Base-by-base conservation (phyloP, 1,140 invertebrate species). In the Drosophila busckii region DNA sequence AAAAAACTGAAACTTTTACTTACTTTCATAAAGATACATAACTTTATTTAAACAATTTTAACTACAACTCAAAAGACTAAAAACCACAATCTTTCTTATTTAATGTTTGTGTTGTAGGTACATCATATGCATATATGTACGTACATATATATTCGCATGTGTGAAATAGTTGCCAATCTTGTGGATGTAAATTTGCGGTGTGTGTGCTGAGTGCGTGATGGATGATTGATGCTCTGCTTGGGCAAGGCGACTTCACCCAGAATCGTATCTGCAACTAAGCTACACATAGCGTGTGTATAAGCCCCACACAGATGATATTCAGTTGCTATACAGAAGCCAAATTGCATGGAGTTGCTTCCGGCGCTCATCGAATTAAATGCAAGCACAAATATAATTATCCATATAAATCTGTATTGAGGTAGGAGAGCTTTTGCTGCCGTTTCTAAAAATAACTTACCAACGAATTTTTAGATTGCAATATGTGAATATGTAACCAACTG, bases 241-340 rank as follows among this genome's bases (percentile, higher is more conserved):
- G 75, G 54, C 69, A 82, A 73, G 54, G 59, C 73, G 62, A 82
- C 78, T 70, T 59, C 60, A 82, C 65, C 69, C 53, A 69, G 73
- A 73, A 68, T 80, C 69, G 69, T 68, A 80, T 65, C 63, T 82
- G 73, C 73, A 80, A 82, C 75, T 80, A 80, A 80, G 78, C 73
- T 80, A 64, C 73, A 82, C 73, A 75, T 82, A 44, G 75, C 75
- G 75, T 82, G 75, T n/a, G n/a, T n/a, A 75, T 75, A 53, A 26
- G 37, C 23, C 28, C 75, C 76, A 83, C 75, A 83, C 75, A 76
- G 70, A 66, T n/a, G n/a, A 73, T 60, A 35, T 55, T 25, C 10
- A 56, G 71, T 50, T 83, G 71, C 65, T 75, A 66, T 67, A 86
- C 84, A 86, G 84, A 86, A 86, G 84, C 78, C 71, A 80, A 86